Base-by-base conservation (phyloP, 2,888 invertebrate species). In the Dryobota labecula region DNA sequence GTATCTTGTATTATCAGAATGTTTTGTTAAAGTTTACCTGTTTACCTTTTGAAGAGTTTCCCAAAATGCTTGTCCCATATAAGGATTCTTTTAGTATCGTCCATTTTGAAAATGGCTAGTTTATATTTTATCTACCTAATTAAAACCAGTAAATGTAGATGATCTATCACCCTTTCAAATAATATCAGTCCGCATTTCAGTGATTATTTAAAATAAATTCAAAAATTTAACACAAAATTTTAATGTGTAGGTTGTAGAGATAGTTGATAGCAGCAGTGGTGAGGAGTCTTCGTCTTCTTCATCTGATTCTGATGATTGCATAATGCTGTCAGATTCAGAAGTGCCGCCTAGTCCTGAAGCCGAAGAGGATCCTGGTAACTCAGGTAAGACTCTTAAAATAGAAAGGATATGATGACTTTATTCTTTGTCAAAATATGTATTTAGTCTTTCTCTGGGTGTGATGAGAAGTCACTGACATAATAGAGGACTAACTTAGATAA, bases 351-450 rank as follows among this genome's bases (percentile, higher is more conserved):
- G 98, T 84, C 97, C 97, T n/a, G 98, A 98, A 84, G 96, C 96
- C n/a, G 98, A 98, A 78, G 98, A 98, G 82, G 99, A 99, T 95
- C 98, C 98, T 2, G 97, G 98, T 80, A 99, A 99, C 92, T 99
- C 98, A 82, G 99, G 98, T 96, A 84, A 74, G 63, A 53, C 36
- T 54, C 24, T 62, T 41, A 9, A 15, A 62, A 53, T 68, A 20
- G 45, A 57, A 49, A 51, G 15, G 15, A 24, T 30, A 30, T 47
- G 13, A 43, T 11, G 2, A 33, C 47, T 5, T n/a, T 15, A 30
- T 61, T 2, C n/a, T 18, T 45, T 41, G 9, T 18, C n/a, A 20
- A 64, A 41, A 38, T 11, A 41, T 41, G 13, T 33, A 45, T 18
- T 0, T 24, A 20, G 15, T 63, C 2, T 13, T 49, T 24, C 1